These are phyloP conservation scores for Notamacropus eugenii DNA, from an alignment of 2,797 vertebrate species.

Conservation along the genomic window DNA sequence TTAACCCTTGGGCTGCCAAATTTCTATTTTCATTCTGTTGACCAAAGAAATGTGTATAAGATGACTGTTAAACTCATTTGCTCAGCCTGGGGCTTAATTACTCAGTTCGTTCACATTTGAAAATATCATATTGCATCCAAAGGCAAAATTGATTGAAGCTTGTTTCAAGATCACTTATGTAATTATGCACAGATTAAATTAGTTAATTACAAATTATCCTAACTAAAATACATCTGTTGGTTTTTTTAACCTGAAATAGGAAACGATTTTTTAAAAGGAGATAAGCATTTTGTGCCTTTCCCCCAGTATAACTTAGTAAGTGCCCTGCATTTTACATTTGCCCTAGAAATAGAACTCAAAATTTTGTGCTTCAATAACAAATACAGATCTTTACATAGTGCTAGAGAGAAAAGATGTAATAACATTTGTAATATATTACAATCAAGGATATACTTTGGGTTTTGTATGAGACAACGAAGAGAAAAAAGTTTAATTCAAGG, in stretches of 20 bases:
- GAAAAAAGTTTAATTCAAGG: not conserved
- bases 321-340: conserved; percentile 27
- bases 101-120: conserved; percentile 80
- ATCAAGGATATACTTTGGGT: not conserved
- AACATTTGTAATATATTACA: not conserved
- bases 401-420: conserved; percentile 1
- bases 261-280: conserved; percentile 74
- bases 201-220: conserved; percentile 82
- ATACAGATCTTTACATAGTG: not conserved
- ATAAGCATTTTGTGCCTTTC: conserved; percentile 50
- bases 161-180: conserved; percentile 81
- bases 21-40: conserved; percentile 65
- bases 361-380: conserved; percentile 40
- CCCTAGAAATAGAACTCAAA: conserved; percentile 24
- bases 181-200: conserved; percentile 83
- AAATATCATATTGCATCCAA: conserved; percentile 84
- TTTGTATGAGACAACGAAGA: not conserved
- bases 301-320: conserved; percentile 59
- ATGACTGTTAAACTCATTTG: conserved; percentile 67
- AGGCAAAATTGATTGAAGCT: conserved; percentile 79
- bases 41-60: conserved; percentile 64
- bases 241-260: conserved; percentile 77
- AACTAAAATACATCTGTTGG: conserved; percentile 79
- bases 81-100: conserved; percentile 79
- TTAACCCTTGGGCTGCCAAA: conserved; percentile 71